Base-by-base conservation (phyloP, 1,140 invertebrate genomes). In the Apis florea region DNA sequence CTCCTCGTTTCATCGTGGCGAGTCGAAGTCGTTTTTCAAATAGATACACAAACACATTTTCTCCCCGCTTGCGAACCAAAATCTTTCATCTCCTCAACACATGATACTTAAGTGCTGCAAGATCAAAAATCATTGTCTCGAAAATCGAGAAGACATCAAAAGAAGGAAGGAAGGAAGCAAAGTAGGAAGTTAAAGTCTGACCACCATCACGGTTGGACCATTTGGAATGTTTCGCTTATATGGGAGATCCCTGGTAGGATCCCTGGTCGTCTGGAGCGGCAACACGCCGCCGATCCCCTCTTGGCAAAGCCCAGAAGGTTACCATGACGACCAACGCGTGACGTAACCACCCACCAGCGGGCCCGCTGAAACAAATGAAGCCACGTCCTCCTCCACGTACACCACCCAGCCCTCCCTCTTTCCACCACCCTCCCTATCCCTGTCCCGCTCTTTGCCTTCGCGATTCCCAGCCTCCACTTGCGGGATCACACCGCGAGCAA, bases 301-400 rank as follows among this genome's bases (percentile, higher is more conserved):
- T 92, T 90, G 90, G 88, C 88, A 90, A 92, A 13, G 88, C 92
- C 88, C 90, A 91, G 91, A 91, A 89, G 89, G 93, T 94, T 93
- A 89, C 93, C 91, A 93, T 93, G 93, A 88, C 92, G 89, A 94
- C 92, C 89, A 90, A 92, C 91, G 90, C 91, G 92, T 93, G 92
- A 92, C 92, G 93, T 93, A 93, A 93, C 92, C 91, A 93, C 90
- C 90, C 89, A 91, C 88, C 83, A 77, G 79, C 89, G 85, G 92
- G 82, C 90, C 92, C 90, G 89, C 85, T 93, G 93, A 94, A 93
- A 94, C 93, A 94, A 94, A 93, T 93, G 93, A 93, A 94, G 93
- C 91, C 92, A 92, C 91, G 91, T 92, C 89, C 92, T 92, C 90
- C 88, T 90, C 85, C 89, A 66, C 59, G 66, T 61, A 78, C 85